Base-by-base conservation (phyloP, 2,797 vertebrate species). In the Phataginus tetradactyla region DNA sequence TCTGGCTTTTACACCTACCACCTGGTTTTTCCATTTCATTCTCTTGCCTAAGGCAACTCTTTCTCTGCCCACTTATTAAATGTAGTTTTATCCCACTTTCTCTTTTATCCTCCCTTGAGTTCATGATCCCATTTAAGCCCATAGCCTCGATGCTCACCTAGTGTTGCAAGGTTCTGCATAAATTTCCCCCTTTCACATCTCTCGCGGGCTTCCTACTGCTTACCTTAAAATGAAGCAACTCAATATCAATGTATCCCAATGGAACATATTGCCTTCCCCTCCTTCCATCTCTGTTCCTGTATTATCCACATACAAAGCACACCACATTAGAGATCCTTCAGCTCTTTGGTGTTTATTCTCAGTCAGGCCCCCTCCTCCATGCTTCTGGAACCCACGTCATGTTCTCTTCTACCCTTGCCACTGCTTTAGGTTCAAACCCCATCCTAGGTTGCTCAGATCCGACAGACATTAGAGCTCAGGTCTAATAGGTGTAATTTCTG, bases 301-400 rank as follows among this genome's bases (percentile, higher is more conserved):
- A 4, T 78, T 18, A 68, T 34, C 15, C 57, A 69, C 21, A 53
- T 45, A 32, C 7, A 80, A 64, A 23, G 21, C 25, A 27, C 2
- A 13, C 5, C 14, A 42, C 7, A 3, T 37, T 21, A 32, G 45
- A 91, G 84, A 55, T 8, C 17, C 18, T 57, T 83, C 42, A 27
- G n/a, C 7, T 27, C 53, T 68, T 14, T 53, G 29, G 2, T 57
- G 75, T 11, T 57, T 49, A 29, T 37, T 68, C 29, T 2, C 17
- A 39, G 18, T 21, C 32, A 21, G 3, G 1, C 51, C 23, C 8
- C 23, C 9, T 17, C 12, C 1, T 25, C 0, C 4, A 51, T 10
- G 27, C 39, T 88, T 42, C 20, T 64, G 4, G 20, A 72, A 85
- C 78, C 2, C 4, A 42, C 72, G 25, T 83, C 21, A 5, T 32